phyloP scores from a whole-genome alignment of 2,797 vertebrate genomes.

The Siniperca obscura region DNA sequence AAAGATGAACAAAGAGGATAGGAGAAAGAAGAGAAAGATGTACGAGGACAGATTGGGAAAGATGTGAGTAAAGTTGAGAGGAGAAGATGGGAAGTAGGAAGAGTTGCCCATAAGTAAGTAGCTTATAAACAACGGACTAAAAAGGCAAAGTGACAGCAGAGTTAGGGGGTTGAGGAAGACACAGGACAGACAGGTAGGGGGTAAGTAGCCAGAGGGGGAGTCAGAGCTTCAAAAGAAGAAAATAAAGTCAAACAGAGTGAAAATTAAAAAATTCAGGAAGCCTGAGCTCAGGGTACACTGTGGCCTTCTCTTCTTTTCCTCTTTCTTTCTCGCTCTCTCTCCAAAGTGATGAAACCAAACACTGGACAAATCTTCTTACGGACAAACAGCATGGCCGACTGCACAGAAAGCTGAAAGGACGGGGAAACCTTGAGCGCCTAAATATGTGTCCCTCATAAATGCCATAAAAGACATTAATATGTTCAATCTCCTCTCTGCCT shows the following conservation, averaged over 20 bases:
- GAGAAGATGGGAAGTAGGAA: neutral
- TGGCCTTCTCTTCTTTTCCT: neutral
- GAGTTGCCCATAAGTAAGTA: constrained; percentile 37
- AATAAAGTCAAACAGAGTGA: constrained; percentile 27
- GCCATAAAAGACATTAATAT: constrained; percentile 55
- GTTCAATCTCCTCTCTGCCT: constrained; percentile 39
- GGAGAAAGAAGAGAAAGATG: neutral
- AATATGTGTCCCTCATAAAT: constrained; percentile 44
- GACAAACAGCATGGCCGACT: constrained; percentile 17
- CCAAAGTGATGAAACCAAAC: constrained; percentile 40
- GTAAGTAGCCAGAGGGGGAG: constrained; percentile 25
- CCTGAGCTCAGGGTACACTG: constrained; percentile 14
- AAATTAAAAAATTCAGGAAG: constrained; percentile 27
- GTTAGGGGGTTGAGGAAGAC: constrained; percentile 13
- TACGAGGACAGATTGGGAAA: neutral
- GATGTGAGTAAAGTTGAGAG: neutral
- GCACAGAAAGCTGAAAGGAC: constrained; percentile 24
- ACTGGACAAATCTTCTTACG: constrained; percentile 12
- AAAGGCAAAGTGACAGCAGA: constrained; percentile 39
- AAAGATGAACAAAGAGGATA: neutral
- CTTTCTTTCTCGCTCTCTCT: neutral
- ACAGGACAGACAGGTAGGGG: constrained; percentile 10
- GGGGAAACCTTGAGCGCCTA: constrained; percentile 36
- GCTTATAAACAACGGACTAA: constrained; percentile 33
- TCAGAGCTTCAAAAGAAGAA: constrained; percentile 27